Evolutionary conservation across 2,888 invertebrate genomes (phyloP), one percentile per base, ranked within the genome.

Genomic region (Heterodera filipjevi): DNA sequence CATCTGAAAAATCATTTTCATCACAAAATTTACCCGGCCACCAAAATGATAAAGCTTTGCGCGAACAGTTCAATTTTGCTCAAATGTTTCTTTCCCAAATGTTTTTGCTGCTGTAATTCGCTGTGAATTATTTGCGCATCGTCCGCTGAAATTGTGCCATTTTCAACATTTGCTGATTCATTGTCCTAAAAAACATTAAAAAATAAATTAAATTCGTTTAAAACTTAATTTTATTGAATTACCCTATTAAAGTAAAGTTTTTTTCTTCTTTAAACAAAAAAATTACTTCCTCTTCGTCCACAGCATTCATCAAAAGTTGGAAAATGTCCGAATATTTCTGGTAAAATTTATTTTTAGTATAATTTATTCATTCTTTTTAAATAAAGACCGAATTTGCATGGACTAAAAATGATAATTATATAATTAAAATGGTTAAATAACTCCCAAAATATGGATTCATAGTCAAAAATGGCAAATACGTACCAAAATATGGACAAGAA

Each of bases 291-390:
- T 39, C 76, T 70, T 79, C 79, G 2, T 77, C 77, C 35, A 68
- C 79, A 16, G 70, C 77, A n/a, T 79, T 78, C 76, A 79, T 66
- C 59, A 79, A 33, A 33, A 79, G 44, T 79, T 79, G 79, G n/a
- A 79, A 78, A 22, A 79, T 77, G 70, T 79, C 79, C 32, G 59
- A 66, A 59, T 79, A 79, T 49, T 79, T 79, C 79, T 79, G 30
- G 19, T 3, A 32, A 68, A 35, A 27, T 66, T 66, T 30, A 66
- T 6, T 8, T 27, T n/a, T 16, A 66, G 30, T n/a, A 27, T 10
- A 14, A 32, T 66, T n/a, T 16, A 66, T 0, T 46, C 32, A 32
- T 49, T 35, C 10, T 27, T n/a, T 35, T 16, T 14, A 32, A 22
- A n/a, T n/a, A n/a, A n/a, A n/a, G n/a, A n/a, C n/a, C n/a, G n/a